A percentile compares a stretch with the other conserved stretches of the same genome.
Conservation (phyloP, 2,797 vertebrate genomes). For the Ctenopoma kingsleyae region DNA sequence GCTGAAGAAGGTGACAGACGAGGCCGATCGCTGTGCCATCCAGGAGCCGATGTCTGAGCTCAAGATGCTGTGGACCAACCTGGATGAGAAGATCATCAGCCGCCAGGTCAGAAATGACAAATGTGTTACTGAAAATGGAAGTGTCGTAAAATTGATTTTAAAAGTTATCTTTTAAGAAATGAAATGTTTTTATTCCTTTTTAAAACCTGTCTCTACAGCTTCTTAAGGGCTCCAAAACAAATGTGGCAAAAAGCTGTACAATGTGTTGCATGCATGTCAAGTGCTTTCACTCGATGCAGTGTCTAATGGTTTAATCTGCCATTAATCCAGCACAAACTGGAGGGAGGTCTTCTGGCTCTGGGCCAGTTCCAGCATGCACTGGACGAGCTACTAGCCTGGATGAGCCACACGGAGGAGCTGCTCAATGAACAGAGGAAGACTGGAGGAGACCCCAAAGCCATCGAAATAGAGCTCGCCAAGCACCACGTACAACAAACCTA, state of each 20-base stretch:
- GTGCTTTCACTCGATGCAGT: constrained; percentile 19
- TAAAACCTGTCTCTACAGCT: not conserved
- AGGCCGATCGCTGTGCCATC: constrained; percentile 90
- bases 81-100: constrained; percentile 94
- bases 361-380: constrained; percentile 98
- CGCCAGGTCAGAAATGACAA: constrained; percentile 88
- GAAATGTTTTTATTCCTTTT: not conserved
- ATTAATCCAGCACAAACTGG: constrained; percentile 93
- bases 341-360: constrained; percentile 94
- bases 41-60: constrained; percentile 95
- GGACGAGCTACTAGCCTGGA: constrained; percentile 95
- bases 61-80: constrained; percentile 91
- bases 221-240: not conserved
- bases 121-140: not conserved
- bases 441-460: constrained; percentile 95
- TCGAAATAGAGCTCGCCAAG: constrained; percentile 98
- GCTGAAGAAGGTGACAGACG: constrained; percentile 93
- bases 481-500: constrained; percentile 90
- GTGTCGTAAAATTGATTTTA: not conserved
- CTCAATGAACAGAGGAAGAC: constrained; percentile 93
- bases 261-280: constrained; percentile 25
- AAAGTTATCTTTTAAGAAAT: too few relatives aligned
- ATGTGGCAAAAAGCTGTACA: not conserved
- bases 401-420: constrained; percentile 94
- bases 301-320: constrained; percentile 67